These are phyloP conservation scores for Mythimna albipuncta DNA, from an alignment of 2,888 invertebrate species.

Conservation along the genomic window DNA sequence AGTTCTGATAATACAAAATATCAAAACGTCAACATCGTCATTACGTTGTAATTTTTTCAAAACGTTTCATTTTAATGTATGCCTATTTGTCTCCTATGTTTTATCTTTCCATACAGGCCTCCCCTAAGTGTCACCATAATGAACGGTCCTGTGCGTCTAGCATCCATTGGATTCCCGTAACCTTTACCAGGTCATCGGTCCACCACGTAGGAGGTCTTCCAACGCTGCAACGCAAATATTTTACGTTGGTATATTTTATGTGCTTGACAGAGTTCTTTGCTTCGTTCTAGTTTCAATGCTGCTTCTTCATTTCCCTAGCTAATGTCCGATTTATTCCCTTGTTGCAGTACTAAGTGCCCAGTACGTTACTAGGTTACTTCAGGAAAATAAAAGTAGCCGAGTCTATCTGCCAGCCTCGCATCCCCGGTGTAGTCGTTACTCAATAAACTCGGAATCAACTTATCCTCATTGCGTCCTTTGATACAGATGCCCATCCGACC, in stretches of 20 bases:
- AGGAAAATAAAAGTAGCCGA: constrained; percentile 1
- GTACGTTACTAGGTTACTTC: not conserved
- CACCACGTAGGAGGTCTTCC: too few relatives aligned
- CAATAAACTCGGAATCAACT: constrained; percentile 65
- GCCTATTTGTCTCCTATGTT: too few relatives aligned
- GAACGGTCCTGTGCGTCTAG: too few relatives aligned
- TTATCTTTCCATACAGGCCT: not conserved
- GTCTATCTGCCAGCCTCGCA: constrained; percentile 28
- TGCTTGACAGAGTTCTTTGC: not conserved
- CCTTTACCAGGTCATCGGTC: too few relatives aligned
- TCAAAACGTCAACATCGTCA: too few relatives aligned
- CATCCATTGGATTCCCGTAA: too few relatives aligned
- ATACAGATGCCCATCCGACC: constrained; percentile 70
- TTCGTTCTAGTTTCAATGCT: not conserved
- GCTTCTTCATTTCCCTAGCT: too few relatives aligned
- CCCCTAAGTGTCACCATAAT: too few relatives aligned
- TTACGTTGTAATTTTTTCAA: too few relatives aligned
- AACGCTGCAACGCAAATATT: not conserved
- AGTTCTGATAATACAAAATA: not conserved
- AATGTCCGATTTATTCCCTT: not conserved
- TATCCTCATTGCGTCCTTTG: constrained; percentile 68
- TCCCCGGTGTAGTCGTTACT: constrained; percentile 40
- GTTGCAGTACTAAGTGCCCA: not conserved
- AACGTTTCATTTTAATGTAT: not conserved
- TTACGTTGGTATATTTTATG: not conserved